These are phyloP conservation scores for Megaleporinus macrocephalus DNA, from an alignment of 2,113 vertebrate species.

Conservation along the genomic window DNA sequence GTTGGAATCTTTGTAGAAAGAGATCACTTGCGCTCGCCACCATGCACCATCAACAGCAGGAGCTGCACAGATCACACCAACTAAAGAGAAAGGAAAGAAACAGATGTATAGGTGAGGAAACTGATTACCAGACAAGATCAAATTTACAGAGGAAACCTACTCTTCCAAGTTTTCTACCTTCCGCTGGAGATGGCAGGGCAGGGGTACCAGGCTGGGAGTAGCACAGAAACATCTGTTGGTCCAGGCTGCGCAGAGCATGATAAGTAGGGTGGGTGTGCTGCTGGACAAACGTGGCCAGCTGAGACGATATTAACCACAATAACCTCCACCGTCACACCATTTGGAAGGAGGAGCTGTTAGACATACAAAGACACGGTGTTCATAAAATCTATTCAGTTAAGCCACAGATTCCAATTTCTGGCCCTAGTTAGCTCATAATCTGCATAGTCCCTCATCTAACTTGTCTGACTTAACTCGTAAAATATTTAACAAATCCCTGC, in stretches of 20 bases:
- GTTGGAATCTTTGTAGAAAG: constrained; percentile 85
- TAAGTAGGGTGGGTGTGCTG: constrained; percentile 96
- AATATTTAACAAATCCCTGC: too few species aligned
- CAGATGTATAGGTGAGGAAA: background rate
- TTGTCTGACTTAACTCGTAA: background rate
- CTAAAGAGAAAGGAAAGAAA: constrained; percentile 63
- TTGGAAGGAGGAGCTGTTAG: constrained; percentile 89
- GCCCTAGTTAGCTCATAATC: background rate
- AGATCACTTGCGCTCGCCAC: constrained; percentile 95
- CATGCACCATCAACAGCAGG: constrained; percentile 90
- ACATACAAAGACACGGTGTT: background rate
- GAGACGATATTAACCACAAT: constrained; percentile 93
- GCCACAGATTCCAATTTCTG: background rate
- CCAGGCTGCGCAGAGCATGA: constrained; percentile 90
- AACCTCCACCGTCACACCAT: constrained; percentile 92
- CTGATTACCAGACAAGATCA: background rate
- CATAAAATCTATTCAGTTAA: background rate
- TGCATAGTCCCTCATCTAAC: background rate
- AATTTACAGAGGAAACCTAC: background rate
- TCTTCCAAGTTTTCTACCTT: constrained; percentile 72
- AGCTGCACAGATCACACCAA: constrained; percentile 93
- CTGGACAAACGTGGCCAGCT: constrained; percentile 93
- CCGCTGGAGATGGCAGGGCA: constrained; percentile 88
- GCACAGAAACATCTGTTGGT: constrained; percentile 96
- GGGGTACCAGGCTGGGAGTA: constrained; percentile 93